Percentiles rank a stretch among this genome's conserved stretches.
These are phyloP conservation scores for Papilio gigon DNA, from an alignment of 2,888 invertebrate genomes.

Conservation along the genomic window DNA sequence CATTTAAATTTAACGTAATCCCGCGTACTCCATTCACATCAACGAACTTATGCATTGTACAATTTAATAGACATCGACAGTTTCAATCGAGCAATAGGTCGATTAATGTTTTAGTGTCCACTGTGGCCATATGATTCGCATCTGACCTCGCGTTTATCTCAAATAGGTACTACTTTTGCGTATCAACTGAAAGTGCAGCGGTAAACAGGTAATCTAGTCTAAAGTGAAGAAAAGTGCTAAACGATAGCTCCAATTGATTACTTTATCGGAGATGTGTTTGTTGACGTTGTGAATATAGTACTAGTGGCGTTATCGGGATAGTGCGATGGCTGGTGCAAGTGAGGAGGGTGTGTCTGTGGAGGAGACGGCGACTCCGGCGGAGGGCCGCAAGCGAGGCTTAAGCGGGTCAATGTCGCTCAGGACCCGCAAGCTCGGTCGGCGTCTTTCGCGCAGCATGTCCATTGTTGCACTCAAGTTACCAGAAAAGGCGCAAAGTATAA, in stretches of 20 bases:
- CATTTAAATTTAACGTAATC: slow-evolving; percentile 62
- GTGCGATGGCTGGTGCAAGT: slow-evolving; percentile 77
- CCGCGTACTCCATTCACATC: slow-evolving; percentile 51
- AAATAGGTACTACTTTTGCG: slow-evolving; percentile 65
- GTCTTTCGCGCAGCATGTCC: slow-evolving; percentile 81
- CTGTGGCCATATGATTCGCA: slow-evolving; percentile 70
- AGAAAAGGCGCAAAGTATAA: slow-evolving; percentile 84
- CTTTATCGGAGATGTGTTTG: slow-evolving; percentile 72
- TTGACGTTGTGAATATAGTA: slow-evolving; percentile 59
- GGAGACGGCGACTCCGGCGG: slow-evolving; percentile 55
- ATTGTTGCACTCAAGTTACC: slow-evolving; percentile 80
- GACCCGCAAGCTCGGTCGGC: slow-evolving; percentile 78
- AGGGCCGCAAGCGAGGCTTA: slow-evolving; percentile 68
- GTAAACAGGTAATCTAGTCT: slow-evolving; percentile 17
- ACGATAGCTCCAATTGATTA: slow-evolving; percentile 59
- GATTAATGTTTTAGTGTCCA: slow-evolving; percentile 60
- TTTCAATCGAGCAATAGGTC: slow-evolving; percentile 49
- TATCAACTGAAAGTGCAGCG: slow-evolving; percentile 64
- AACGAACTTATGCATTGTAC: slow-evolving; percentile 43
- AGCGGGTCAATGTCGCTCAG: slow-evolving; percentile 78
- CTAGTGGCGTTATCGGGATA: slow-evolving; percentile 59
- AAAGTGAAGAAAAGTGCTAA: slow-evolving; percentile 44
- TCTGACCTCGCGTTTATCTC: slow-evolving; percentile 57
- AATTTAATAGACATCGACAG: slow-evolving; percentile 48
- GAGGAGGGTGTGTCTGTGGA: slow-evolving; percentile 66